Base-by-base conservation (phyloP, 1,140 invertebrate species). In the Drosophila burlai region DNA sequence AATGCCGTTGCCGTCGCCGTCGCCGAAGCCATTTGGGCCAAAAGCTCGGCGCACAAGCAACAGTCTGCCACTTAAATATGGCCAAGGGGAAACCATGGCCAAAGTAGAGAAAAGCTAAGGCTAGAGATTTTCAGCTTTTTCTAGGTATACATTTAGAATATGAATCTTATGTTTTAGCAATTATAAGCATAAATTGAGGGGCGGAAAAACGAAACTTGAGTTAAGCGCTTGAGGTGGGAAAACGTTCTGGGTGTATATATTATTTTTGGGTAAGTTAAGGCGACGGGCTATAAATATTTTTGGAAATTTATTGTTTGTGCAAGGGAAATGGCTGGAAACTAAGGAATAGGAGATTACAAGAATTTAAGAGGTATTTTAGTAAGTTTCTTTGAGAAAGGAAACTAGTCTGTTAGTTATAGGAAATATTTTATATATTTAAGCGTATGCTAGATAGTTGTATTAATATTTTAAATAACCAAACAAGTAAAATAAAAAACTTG, bases 21-120 rank as follows among this genome's bases (percentile, higher is more conserved):
- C 10, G 50, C 50, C n/a, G 34, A 24, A 55, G 52, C 47, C 49
- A 76, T 59, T 71, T 72, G 63, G 84, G 52, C 59, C 78, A 38
- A 43, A 66, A 79, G 46, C 66, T 42, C 34, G 38, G 50, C 47
- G 42, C 52, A 65, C 73, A 52, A 86, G 83, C 84, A 89, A 89
- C 84, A 89, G 84, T 89, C 84, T 89, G 84, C 84, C 85, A 89
- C 84, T 89, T 89, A 89, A 89, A 90, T 11, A 40, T 69, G 46
- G 58, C 58, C 46, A 47, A 36, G 36, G 36, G 65, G 29, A 50
- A 49, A 67, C 54, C 57, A 49, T 16, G 43, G 45, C 40, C 52
- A 24, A 54, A 26, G 36, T 61, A 54, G 58, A 36, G n/a, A 46
- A 52, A 34, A 10, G 15, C 31, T 36, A 15, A 26, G 6, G 2